phyloP scores from a whole-genome alignment of 1,140 invertebrate genomes.

The Venustaconcha ellipsiformis region DNA sequence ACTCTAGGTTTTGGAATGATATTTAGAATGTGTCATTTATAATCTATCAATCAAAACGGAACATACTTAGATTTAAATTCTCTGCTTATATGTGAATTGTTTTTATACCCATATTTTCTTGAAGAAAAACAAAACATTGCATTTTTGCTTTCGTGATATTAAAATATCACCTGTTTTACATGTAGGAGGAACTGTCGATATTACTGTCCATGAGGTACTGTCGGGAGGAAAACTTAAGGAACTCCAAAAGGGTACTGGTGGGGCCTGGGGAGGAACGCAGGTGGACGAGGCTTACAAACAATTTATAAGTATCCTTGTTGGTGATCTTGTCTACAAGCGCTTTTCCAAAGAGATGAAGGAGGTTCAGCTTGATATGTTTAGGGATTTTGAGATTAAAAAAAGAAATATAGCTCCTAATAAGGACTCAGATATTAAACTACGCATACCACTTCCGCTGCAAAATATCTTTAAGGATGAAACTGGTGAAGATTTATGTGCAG shows the following conservation, averaged over 20 bases:
- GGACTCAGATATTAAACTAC: not conserved
- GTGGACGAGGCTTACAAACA: conserved; percentile 12
- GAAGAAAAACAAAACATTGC: not conserved
- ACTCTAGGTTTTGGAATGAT: too few species aligned
- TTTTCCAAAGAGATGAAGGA: not conserved
- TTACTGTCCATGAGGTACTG: conserved; percentile 11
- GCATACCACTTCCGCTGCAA: not conserved
- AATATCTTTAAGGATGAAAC: not conserved
- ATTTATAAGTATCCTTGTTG: conserved; percentile 1
- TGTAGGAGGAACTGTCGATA: conserved; percentile 23
- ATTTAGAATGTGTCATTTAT: too few species aligned
- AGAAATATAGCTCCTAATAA: not conserved
- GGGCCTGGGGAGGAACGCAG: conserved; percentile 15
- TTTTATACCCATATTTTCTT: too few species aligned
- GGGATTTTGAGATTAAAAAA: conserved; percentile 14
- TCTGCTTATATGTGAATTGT: not conserved
- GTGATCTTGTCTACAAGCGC: not conserved
- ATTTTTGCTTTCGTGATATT: not conserved
- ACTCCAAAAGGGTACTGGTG: conserved; percentile 9
- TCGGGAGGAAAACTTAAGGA: not conserved
- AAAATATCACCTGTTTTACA: not conserved
- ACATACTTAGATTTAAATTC: too few species aligned
- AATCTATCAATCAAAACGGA: too few species aligned
- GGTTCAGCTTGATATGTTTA: not conserved
- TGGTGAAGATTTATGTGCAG: not conserved